Evolutionary conservation across 2,113 vertebrate genomes (phyloP), one percentile per base, ranked within the genome.

Genomic region (Antennarius striatus): DNA sequence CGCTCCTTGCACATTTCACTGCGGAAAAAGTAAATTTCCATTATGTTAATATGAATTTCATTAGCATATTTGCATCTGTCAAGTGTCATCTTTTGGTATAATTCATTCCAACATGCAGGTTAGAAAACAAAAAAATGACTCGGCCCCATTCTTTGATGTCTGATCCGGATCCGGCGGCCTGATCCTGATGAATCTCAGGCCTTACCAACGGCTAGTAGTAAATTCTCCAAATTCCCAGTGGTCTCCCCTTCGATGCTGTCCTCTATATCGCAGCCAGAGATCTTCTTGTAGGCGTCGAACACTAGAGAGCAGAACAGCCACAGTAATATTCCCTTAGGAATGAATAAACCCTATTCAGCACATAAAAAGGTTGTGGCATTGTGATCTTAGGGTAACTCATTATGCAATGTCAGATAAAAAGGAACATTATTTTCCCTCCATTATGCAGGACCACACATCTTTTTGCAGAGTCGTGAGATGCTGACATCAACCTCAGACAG

Each of bases 131-230:
- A 0, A 13, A 10, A 52, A 39, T 40, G 32, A 36, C 32, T 5
- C 32, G 7, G 7, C 32, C 32, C 32, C 32, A 36, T 36, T 36
- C 32, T 36, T 36, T 36, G 32, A 36, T 36, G 32, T 36, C 32
- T 7, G 32, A 5, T 36, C 7, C 32, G 7, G 32, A 5, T 7
- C 32, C 1, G 32, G 10, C 5, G 46, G 14, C 15, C 45, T 66
- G 8, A 36, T 16, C 48, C 42, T n/a, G 45, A 47, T 56, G 15
- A 60, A 79, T 49, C 16, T 30, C 1, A 6, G 13, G 15, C 63
- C 93, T 91, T 91, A 99, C 97, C 96, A 36, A 97, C 88, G 62
- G 96, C 96, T 16, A 99, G 80, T n/a, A 99, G 91, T 5, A 97
- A 79, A 40, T 92, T 92, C 87, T 97, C 95, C 82, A 99, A 59